Base-by-base conservation (phyloP, 2,888 invertebrate genomes). In the Phyto melanocephala region DNA sequence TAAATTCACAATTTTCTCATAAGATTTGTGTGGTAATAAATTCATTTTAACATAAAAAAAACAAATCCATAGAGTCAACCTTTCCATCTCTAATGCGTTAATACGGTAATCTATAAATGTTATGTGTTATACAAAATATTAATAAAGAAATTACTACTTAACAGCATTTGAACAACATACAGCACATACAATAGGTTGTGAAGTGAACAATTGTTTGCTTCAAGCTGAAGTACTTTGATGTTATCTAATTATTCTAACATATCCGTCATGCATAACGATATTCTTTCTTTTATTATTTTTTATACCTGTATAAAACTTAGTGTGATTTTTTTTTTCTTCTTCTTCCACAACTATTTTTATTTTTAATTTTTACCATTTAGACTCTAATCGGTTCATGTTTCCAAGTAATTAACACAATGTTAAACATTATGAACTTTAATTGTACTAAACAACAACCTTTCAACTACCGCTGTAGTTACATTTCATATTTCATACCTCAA, bases 361-460 rank as follows among this genome's bases (percentile, higher is more conserved):
- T 37, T 13, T 33, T 52, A 13, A 20, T 8, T 35, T 67, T 70
- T 33, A 22, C 13, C 37, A 42, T 40, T 54, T 37, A 24, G 20
- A 28, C 40, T 17, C 1, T 28, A 17, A 42, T 65, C 33, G 6
- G 35, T 40, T 52, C 42, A 63, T 42, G 40, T 33, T 60, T 28
- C 28, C 28, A 37, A 28, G 50, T 42, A 68, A 60, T 77, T 68
- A 77, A 62, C 60, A 77, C 62, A 52, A 68, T 45, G 62, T 54
- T 62, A 68, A 77, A 40, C 22, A 42, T 33, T 17, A 68, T 77
- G 60, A 77, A 62, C 76, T 62, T 15, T 52, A 60, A 67, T 50
- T 58, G 42, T 33, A 42, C 22, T 60, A 20, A 42, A 60, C 40
- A 20, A 15, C 50, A 71, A 50, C 1, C 13, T 28, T 3, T 50